Evolutionary conservation across 1,140 invertebrate species (phyloP), one percentile per base, ranked within the genome.

Genomic region (Apocrypta bakeri): DNA sequence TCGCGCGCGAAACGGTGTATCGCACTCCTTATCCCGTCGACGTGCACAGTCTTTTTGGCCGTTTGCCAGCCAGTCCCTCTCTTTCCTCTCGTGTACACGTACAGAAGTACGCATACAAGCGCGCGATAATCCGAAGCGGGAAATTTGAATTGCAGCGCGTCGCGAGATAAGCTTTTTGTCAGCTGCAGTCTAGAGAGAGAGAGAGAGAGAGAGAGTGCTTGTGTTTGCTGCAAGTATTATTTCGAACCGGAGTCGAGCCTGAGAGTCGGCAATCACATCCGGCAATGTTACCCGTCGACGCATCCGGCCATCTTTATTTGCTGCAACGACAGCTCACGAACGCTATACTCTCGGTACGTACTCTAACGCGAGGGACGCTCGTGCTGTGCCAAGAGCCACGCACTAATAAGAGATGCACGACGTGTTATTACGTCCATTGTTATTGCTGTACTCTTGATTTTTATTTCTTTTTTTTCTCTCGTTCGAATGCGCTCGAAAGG

Each of bases 81-180:
- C n/a, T 4, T 9, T 17, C 14, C 42, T 12, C 42, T 0, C 42
- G 12, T 71, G 24, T 24, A 33, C 14, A 17, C 14, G 12, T 17
- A 48, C 48, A 56, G 21, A 56, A 21, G n/a, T 56, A 56, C 25
- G 12, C 63, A 17, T 31, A 9, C 76, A 61, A 14, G 37, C 24
- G 64, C 76, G 27, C 42, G 31, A 71, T 77, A 77, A 82, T 76
- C 74, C 66, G 37, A 31, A 1, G 29, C 61, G 73, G 64, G 64
- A 71, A 82, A 82, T 82, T 76, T 77, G 63, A 82, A 82, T 82
- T 74, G 72, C 37, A 27, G 63, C 61, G 48, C 68, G 7, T 37
- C 69, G 24, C 25, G 37, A 73, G 72, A 76, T 75, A 69, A 69
- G 40, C 61, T 64, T 75, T 68, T 81, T 81, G 40, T 75, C 56